Conservation (phyloP, 2,113 vertebrate genomes). For the Chamaea fasciata region DNA sequence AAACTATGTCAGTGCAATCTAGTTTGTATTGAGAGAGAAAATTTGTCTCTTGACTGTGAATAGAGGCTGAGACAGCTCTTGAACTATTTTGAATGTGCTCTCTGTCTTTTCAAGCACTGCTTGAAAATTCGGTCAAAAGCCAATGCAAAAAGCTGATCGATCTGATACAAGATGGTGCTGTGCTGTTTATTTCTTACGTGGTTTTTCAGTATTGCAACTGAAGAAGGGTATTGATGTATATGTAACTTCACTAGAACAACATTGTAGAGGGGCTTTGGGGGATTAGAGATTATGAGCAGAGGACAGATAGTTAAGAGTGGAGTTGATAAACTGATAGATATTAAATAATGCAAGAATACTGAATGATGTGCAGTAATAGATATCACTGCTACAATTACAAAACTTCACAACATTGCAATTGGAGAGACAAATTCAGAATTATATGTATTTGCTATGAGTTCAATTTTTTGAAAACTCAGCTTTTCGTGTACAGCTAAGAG, state of each 20-base stretch:
- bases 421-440: not conserved
- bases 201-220: not conserved
- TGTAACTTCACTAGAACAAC: not conserved
- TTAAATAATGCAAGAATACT: not conserved
- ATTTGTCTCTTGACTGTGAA: not conserved
- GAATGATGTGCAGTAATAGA: not conserved
- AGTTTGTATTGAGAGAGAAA: not conserved
- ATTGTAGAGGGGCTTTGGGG: not conserved
- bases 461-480: not conserved
- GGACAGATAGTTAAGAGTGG: not conserved
- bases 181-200: not conserved
- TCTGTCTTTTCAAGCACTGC: not conserved
- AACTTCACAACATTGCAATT: not conserved
- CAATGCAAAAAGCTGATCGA: not conserved
- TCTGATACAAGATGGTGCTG: not conserved
- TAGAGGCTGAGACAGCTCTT: not conserved
- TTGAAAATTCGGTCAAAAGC: not conserved
- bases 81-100: not conserved
- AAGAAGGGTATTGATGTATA: not conserved
- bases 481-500: not conserved
- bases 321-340: rapidly evolving
- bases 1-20: not conserved
- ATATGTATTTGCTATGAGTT: not conserved
- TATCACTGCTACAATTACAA: not conserved
- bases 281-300: not conserved